Conservation (phyloP, 2,797 vertebrate species). For the Mormyrops attenuatus region DNA sequence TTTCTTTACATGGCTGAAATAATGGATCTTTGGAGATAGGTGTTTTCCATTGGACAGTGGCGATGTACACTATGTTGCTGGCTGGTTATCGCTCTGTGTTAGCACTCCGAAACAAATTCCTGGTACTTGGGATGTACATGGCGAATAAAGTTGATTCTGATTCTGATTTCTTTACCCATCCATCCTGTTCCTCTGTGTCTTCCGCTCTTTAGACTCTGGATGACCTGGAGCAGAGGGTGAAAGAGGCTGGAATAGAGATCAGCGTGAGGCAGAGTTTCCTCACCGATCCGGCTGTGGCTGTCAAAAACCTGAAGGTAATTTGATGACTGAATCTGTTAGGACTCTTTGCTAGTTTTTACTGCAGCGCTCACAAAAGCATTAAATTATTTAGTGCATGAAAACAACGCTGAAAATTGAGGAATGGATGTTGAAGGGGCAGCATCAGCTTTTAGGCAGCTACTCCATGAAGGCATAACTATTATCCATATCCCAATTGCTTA, state of each 20-base stretch:
- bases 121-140: too few species aligned
- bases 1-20: background rate
- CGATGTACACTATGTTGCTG: background rate
- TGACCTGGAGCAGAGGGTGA: constrained; percentile 83
- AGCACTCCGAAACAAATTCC: background rate
- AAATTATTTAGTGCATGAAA: background rate
- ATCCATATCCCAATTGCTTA: background rate
- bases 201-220: constrained; percentile 72
- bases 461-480: background rate
- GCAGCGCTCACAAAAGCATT: background rate
- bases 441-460: background rate
- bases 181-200: background rate
- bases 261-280: constrained; percentile 94
- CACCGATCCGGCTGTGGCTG: constrained; percentile 85
- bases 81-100: background rate
- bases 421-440: background rate
- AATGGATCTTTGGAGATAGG: background rate
- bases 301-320: constrained; percentile 92
- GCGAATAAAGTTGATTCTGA: background rate
- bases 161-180: background rate
- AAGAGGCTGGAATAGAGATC: constrained; percentile 90
- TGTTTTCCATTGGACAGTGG: background rate
- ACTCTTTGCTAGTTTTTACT: background rate
- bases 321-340: background rate
- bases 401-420: background rate